Evolutionary conservation across 2,888 invertebrate genomes (phyloP).

Genomic region (Drosophila fungiperda): DNA sequence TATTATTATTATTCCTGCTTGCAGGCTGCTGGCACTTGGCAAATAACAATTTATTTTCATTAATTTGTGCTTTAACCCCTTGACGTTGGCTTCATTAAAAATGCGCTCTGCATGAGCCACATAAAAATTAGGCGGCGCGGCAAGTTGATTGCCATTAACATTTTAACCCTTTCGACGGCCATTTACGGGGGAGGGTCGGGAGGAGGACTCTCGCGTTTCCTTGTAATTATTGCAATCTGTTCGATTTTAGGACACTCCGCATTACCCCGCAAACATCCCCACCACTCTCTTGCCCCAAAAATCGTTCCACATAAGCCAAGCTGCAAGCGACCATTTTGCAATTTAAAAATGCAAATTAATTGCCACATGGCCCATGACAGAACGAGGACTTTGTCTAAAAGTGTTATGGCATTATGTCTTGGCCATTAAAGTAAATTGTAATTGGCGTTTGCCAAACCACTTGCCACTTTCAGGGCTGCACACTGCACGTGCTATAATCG

Average conservation of each 20-base stretch:
- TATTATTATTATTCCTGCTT: slow-evolving; percentile 40
- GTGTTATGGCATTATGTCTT: slow-evolving; percentile 64
- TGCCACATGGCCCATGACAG: slow-evolving; percentile 75
- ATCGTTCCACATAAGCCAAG: background rate
- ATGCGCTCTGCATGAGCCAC: slow-evolving; percentile 68
- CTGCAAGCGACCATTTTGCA: slow-evolving; percentile 65
- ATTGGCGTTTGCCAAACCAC: slow-evolving; percentile 59
- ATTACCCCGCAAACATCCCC: background rate
- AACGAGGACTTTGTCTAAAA: slow-evolving; percentile 45
- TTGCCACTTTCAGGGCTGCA: slow-evolving; percentile 25
- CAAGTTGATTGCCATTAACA: slow-evolving; percentile 69
- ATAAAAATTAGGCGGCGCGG: slow-evolving; percentile 60
- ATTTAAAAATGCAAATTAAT: slow-evolving; percentile 84
- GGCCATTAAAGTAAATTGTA: slow-evolving; percentile 79
- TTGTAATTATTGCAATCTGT: slow-evolving; percentile 81
- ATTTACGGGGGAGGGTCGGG: background rate
- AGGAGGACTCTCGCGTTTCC: slow-evolving; percentile 38
- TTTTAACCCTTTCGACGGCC: slow-evolving; percentile 62
- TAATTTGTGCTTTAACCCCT: slow-evolving; percentile 82
- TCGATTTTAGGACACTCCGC: slow-evolving; percentile 72
- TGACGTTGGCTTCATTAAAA: slow-evolving; percentile 70
- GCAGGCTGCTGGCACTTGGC: slow-evolving; percentile 35
- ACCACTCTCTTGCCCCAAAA: background rate
- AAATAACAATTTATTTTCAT: slow-evolving; percentile 83
- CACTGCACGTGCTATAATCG: background rate